Percentiles rank a stretch among this genome's conserved stretches.
Evolutionary conservation across 2,888 invertebrate genomes (phyloP).

Genomic region (Drepanosiphum platanoidis): DNA sequence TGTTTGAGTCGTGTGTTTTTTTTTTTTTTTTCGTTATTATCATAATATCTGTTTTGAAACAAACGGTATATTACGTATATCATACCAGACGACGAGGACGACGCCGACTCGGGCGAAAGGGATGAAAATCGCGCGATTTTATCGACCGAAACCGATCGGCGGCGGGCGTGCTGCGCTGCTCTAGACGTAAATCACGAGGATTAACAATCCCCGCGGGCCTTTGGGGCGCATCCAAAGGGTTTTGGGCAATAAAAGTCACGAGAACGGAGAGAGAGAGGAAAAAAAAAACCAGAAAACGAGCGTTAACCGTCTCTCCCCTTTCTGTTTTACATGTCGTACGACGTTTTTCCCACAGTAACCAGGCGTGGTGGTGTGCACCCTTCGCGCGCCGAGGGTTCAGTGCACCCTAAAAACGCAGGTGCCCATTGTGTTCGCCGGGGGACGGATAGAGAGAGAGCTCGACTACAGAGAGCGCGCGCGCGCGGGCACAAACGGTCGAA

Average conservation of each 20-base stretch:
- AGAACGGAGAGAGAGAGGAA: too few species aligned
- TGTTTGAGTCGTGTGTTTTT: too few species aligned
- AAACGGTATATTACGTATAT: not conserved
- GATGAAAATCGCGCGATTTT: conserved; percentile 23
- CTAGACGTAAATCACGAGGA: not conserved
- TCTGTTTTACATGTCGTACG: not conserved
- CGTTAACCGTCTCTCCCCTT: not conserved
- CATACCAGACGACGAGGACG: not conserved
- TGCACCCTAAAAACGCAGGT: conserved; percentile 56
- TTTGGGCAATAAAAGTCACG: not conserved
- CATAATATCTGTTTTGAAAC: not conserved
- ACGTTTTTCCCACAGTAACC: conserved; percentile 60
- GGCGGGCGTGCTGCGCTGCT: conserved; percentile 5
- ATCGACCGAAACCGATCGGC: conserved; percentile 44
- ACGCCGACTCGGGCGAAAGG: not conserved
- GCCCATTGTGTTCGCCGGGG: conserved; percentile 47
- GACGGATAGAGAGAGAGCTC: conserved; percentile 20
- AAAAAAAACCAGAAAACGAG: conserved; percentile 21
- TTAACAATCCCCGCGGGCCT: not conserved
- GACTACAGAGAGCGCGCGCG: conserved; percentile 13
- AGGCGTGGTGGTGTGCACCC: not conserved
- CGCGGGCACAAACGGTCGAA: not conserved
- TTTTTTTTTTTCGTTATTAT: not conserved
- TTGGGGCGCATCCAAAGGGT: conserved; percentile 27
- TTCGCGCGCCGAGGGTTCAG: conserved; percentile 47